Percentiles rank a stretch among this genome's conserved stretches.
Evolutionary conservation across 92 coral and sea anemone genomes (phyloP).

Genomic region (Epizoanthus rinbou): DNA sequence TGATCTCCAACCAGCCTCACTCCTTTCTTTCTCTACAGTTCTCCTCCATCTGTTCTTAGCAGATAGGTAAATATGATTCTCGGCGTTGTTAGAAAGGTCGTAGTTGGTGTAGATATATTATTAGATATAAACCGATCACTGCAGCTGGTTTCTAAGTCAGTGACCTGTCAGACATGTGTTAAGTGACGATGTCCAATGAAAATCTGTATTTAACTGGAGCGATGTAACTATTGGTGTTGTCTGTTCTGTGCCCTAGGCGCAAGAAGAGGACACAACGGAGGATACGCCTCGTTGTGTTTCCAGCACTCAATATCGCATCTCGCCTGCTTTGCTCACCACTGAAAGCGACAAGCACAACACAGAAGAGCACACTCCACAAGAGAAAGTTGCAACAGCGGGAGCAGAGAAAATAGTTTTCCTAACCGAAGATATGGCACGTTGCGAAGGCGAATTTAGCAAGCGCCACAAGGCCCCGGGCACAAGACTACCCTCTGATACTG

Average conservation of each 20-base stretch:
- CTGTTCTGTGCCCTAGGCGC: neutral
- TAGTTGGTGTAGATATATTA: too few relatives aligned
- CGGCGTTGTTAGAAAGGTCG: too few relatives aligned
- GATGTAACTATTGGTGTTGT: neutral
- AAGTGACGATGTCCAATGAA: too few relatives aligned
- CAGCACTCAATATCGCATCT: constrained; percentile 3
- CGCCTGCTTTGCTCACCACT: constrained; percentile 31
- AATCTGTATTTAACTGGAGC: too few relatives aligned
- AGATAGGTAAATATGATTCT: too few relatives aligned
- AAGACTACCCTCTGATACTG: constrained; percentile 31
- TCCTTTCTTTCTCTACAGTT: too few relatives aligned
- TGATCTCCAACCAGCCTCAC: too few relatives aligned
- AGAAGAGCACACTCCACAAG: constrained; percentile 34
- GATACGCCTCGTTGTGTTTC: neutral
- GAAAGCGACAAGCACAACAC: neutral
- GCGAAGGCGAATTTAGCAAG: constrained; percentile 85
- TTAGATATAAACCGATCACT: too few relatives aligned
- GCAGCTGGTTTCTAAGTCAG: too few relatives aligned
- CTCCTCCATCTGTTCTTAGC: too few relatives aligned
- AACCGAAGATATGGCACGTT: constrained; percentile 85
- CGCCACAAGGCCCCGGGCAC: constrained; percentile 81
- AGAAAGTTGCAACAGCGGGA: constrained; percentile 34
- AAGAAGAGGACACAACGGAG: constrained; percentile 18
- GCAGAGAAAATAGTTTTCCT: constrained; percentile 80
- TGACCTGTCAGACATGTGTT: too few relatives aligned